Base-by-base conservation (phyloP, 2,113 vertebrate genomes). In the Tretioscincus oriximinensis region DNA sequence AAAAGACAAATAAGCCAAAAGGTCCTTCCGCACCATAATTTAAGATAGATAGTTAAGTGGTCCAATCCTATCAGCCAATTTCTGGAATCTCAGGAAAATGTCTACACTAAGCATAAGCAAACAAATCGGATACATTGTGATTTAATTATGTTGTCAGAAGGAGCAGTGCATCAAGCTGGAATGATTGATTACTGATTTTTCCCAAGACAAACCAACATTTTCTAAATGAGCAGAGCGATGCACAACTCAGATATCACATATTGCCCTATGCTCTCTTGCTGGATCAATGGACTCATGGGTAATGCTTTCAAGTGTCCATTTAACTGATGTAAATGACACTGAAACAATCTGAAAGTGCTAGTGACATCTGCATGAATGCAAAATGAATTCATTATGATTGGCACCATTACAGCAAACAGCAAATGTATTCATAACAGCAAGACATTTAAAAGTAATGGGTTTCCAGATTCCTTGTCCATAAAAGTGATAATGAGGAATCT, bases 381-480 rank as follows among this genome's bases (percentile, higher is more conserved):
- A 87, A 95, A 92, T 90, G 28, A 90, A 94, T 87, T 90, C 82
- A 82, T 90, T 85, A 69, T 77, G 79, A 86, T 73, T 75, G 73
- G 71, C 14, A 9, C 82, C 89, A 86, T 88, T 91, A 87, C 81
- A 90, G 89, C 31, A 82, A 92, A 85, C 71, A 88, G 85, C 80
- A 92, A 94, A 91, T 89, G 80, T 71, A 88, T 87, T 89, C 82
- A 72, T 90, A 91, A 91, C 83, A 78, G 80, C 65, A 94, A 87
- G 80, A 78, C 76, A 78, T 91, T 92, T 92, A 87, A 93, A 83
- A 88, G 71, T 86, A 91, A 91, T 80, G 78, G 83, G 84, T 29
- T 90, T 79, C 81, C 89, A 81, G 76, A 86, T 90, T 88, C 76
- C 64, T 66, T 82, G 81, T 82, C 87, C 86, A 80, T 88, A 89